phyloP scores from a whole-genome alignment of 2,888 invertebrate genomes.

The Lasioglossum malachurum region DNA sequence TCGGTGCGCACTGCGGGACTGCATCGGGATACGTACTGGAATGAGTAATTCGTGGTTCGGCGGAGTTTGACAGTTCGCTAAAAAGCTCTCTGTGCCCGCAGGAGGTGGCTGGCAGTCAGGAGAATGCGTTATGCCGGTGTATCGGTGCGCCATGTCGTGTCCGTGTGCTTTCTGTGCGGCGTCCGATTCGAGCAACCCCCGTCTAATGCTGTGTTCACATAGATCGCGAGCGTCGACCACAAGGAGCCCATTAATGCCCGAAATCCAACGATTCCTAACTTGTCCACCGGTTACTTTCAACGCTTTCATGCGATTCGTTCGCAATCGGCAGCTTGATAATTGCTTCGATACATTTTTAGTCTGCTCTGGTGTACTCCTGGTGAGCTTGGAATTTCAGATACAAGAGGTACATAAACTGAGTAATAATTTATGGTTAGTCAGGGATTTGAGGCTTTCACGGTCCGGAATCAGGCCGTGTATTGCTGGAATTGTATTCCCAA shows the following conservation, averaged over 20 bases:
- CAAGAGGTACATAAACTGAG: not conserved
- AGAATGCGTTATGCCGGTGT: slow-evolving; percentile 61
- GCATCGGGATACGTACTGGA: slow-evolving; percentile 60
- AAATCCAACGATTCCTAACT: not conserved
- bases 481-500: not conserved
- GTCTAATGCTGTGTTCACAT: slow-evolving; percentile 41
- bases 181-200: slow-evolving; percentile 25
- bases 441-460: not conserved
- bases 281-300: not conserved
- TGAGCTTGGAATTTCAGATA: not conserved
- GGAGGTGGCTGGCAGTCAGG: slow-evolving; percentile 62
- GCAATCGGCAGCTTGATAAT: not conserved
- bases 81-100: slow-evolving; percentile 68
- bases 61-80: slow-evolving; percentile 75
- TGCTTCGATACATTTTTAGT: not conserved
- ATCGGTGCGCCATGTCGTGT: slow-evolving; percentile 18
- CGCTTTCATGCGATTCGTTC: not conserved
- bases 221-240: slow-evolving; percentile 14
- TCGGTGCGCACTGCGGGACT: slow-evolving; percentile 50
- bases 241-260: slow-evolving; percentile 40
- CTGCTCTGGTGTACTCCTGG: not conserved
- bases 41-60: slow-evolving; percentile 72
- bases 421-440: not conserved
- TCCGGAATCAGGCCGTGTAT: not conserved
- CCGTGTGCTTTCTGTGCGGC: slow-evolving; percentile 32